Conservation (phyloP, 2,797 vertebrate genomes). For the Coendou prehensilis region DNA sequence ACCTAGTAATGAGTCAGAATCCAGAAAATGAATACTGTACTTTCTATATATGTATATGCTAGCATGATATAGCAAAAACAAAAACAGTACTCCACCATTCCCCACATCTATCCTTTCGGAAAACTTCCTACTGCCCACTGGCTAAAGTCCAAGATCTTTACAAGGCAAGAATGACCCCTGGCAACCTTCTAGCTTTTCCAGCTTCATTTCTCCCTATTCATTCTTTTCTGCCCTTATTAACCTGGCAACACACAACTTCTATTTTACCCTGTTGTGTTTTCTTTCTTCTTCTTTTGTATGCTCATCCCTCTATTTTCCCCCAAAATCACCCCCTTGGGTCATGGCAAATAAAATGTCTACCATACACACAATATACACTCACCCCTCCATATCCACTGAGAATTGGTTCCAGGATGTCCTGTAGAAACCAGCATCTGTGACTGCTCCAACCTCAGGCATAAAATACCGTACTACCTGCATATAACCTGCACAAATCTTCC, state of each 20-base stretch:
- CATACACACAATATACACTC: not conserved
- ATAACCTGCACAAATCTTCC: not conserved
- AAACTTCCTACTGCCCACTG: not conserved
- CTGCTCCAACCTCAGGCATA: not conserved
- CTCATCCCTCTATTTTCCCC: not conserved
- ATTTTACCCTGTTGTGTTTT: not conserved
- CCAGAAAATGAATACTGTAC: not conserved
- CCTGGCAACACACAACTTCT: not conserved
- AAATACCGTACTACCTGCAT: not conserved
- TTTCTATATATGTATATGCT: not conserved
- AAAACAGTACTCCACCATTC: not conserved
- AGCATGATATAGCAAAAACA: not conserved
- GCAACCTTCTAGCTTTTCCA: not conserved
- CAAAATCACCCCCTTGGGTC: not conserved
- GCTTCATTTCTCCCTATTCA: not conserved
- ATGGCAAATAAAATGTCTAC: slow-evolving; percentile 47
- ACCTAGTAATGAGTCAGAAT: slow-evolving; percentile 1
- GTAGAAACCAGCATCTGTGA: not conserved
- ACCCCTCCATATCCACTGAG: not conserved
- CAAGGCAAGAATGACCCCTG: not conserved
- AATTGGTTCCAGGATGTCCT: not conserved
- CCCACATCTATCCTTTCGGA: not conserved
- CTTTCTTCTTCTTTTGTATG: not conserved
- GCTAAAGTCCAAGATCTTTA: not conserved
- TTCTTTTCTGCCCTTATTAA: not conserved